Percentiles rank a stretch among this genome's conserved stretches.
phyloP scores from a whole-genome alignment of 2,888 invertebrate genomes.

The Eumerus sabulonum region DNA sequence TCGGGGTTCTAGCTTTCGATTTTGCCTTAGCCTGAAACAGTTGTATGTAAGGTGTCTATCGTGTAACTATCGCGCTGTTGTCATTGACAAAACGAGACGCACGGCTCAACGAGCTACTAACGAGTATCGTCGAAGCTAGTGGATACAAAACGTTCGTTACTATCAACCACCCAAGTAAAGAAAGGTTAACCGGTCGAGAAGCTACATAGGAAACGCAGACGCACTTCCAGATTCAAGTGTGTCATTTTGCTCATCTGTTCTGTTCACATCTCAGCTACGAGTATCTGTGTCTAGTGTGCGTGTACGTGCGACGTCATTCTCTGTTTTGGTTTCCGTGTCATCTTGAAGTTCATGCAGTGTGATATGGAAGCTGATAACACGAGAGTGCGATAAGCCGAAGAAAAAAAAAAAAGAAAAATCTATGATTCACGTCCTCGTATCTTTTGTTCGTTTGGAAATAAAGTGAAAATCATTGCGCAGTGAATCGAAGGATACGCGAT shows the following conservation, averaged over 20 bases:
- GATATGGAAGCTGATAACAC: slow-evolving; percentile 44
- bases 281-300: too few relatives aligned
- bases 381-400: slow-evolving; percentile 51
- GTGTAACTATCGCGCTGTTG: slow-evolving; percentile 52
- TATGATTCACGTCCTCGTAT: slow-evolving; percentile 18
- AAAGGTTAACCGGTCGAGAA: slow-evolving; percentile 43
- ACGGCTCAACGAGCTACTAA: slow-evolving; percentile 1
- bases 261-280: too few relatives aligned
- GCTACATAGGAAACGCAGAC: neutral
- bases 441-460: slow-evolving; percentile 14
- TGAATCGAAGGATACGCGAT: slow-evolving; percentile 36
- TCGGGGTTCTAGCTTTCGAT: slow-evolving; percentile 60
- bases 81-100: slow-evolving; percentile 44
- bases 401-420: slow-evolving; percentile 5
- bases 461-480: slow-evolving; percentile 18
- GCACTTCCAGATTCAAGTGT: slow-evolving; percentile 32
- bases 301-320: too few relatives aligned
- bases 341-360: slow-evolving; percentile 23
- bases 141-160: too few relatives aligned
- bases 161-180: too few relatives aligned
- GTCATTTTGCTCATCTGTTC: slow-evolving; percentile 14
- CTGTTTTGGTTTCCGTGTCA: slow-evolving; percentile 55
- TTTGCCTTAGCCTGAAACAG: slow-evolving; percentile 56
- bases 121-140: too few relatives aligned
- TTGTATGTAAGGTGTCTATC: slow-evolving; percentile 66